phyloP scores from a whole-genome alignment of 2,113 vertebrate species.

The Semicossyphus pulcher region DNA sequence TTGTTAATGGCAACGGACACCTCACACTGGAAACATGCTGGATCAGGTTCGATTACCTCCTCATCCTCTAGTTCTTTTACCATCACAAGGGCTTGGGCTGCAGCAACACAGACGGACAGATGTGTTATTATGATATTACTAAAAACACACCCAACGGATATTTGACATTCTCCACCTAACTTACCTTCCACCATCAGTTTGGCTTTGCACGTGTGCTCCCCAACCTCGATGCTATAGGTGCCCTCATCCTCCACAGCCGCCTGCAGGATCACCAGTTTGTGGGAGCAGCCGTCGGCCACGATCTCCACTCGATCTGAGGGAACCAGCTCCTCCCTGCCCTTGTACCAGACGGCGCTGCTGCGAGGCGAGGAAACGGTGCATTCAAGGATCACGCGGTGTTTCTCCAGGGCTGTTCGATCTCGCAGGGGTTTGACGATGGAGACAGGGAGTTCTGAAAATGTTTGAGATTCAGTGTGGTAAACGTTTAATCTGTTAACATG shows the following conservation, averaged over 20 bases:
- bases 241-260: slow-evolving; percentile 90
- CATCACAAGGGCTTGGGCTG: slow-evolving; percentile 81
- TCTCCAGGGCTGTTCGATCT: slow-evolving; percentile 90
- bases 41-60: slow-evolving; percentile 72
- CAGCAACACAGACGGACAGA: neutral
- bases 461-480: rapidly evolving
- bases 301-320: slow-evolving; percentile 88
- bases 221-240: slow-evolving; percentile 87
- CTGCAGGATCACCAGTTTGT: slow-evolving; percentile 89
- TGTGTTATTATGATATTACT: neutral
- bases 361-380: slow-evolving; percentile 89
- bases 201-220: slow-evolving; percentile 87
- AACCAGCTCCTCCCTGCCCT: slow-evolving; percentile 84
- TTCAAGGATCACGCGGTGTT: slow-evolving; percentile 92
- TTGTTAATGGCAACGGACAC: slow-evolving; percentile 78
- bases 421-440: slow-evolving; percentile 90
- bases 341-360: slow-evolving; percentile 87
- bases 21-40: slow-evolving; percentile 82
- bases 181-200: slow-evolving; percentile 92
- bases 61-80: slow-evolving; percentile 76
- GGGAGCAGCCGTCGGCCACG: slow-evolving; percentile 87
- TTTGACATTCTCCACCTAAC: neutral
- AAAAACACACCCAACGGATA: too few species aligned
- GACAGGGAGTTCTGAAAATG: slow-evolving; percentile 86
- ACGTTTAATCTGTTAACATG: neutral